phyloP scores from a whole-genome alignment of 1,140 invertebrate genomes.

The Harpegnathos saltator region DNA sequence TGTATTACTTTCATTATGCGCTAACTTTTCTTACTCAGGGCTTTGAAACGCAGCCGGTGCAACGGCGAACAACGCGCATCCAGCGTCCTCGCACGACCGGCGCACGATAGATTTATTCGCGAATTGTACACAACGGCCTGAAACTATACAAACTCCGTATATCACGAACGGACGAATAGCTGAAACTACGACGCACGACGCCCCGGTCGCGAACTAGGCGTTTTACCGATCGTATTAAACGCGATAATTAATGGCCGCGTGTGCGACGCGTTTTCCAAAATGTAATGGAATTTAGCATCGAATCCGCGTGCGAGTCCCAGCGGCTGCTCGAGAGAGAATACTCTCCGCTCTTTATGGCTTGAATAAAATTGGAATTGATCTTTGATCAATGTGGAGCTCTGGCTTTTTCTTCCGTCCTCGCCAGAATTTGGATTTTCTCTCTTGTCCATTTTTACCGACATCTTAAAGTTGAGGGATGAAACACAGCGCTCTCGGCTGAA shows the following conservation, averaged over 20 bases:
- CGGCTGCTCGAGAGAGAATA: no score
- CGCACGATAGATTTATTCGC: slow-evolving; percentile 25
- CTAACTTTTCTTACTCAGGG: slow-evolving; percentile 36
- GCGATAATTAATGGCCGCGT: slow-evolving; percentile 13
- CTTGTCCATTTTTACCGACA: no score
- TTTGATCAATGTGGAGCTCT: no score
- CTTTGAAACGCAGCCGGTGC: slow-evolving; percentile 42
- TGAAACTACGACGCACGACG: slow-evolving; percentile 6
- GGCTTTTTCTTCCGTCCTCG: no score
- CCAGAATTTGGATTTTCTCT: no score
- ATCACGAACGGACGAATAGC: slow-evolving; percentile 12
- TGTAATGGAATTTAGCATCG: not conserved
- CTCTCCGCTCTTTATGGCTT: no score
- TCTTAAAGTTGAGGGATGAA: no score
- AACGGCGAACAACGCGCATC: not conserved
- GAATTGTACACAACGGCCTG: slow-evolving; percentile 10
- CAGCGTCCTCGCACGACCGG: not conserved
- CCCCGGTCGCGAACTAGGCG: not conserved
- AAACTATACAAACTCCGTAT: slow-evolving; percentile 11
- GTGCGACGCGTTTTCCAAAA: not conserved
- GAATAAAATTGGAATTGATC: no score
- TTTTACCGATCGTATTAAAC: slow-evolving; percentile 26
- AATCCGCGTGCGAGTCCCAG: not conserved
- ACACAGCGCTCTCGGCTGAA: no score
- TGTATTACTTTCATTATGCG: slow-evolving; percentile 14